Conservation (phyloP, 2,888 invertebrate species). For the Nymphalis polychloros region DNA sequence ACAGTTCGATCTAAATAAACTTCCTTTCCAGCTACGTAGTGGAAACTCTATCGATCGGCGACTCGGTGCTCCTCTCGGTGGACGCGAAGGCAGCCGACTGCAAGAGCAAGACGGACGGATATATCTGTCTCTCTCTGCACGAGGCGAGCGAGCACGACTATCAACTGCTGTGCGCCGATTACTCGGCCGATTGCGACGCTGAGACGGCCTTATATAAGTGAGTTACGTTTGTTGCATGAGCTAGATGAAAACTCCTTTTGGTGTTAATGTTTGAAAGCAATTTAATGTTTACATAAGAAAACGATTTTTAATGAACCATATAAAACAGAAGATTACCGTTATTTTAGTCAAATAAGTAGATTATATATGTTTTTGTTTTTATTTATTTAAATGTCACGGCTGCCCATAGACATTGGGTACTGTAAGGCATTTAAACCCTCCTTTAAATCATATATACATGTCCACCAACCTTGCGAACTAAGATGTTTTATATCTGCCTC, state of each 20-base stretch:
- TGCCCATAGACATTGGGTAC: too few relatives aligned
- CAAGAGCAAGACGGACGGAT: conserved; percentile 45
- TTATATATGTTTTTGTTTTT: too few relatives aligned
- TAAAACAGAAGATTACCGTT: too few relatives aligned
- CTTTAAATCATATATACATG: too few relatives aligned
- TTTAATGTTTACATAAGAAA: too few relatives aligned
- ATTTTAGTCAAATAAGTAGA: too few relatives aligned
- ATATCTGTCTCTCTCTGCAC: conserved; percentile 56
- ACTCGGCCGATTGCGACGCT: conserved; percentile 47
- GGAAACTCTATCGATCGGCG: conserved; percentile 52
- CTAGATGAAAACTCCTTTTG: background rate
- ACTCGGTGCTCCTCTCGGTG: conserved; percentile 48
- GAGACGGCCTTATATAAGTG: conserved; percentile 46
- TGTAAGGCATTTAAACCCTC: too few relatives aligned
- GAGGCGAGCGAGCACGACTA: conserved; percentile 47
- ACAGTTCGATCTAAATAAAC: background rate
- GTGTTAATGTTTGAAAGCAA: too few relatives aligned
- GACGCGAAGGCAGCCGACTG: conserved; percentile 47
- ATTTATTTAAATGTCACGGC: too few relatives aligned
- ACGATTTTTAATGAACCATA: too few relatives aligned
- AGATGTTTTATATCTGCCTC: too few relatives aligned
- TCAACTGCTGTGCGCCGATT: conserved; percentile 52
- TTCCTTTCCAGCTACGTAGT: conserved; percentile 54
- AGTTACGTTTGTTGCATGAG: conserved; percentile 39
- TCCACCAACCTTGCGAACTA: too few relatives aligned